Percentiles rank a stretch among this genome's conserved stretches.
Evolutionary conservation across 1,140 invertebrate species (phyloP).

Genomic region (Argopecten irradians): DNA sequence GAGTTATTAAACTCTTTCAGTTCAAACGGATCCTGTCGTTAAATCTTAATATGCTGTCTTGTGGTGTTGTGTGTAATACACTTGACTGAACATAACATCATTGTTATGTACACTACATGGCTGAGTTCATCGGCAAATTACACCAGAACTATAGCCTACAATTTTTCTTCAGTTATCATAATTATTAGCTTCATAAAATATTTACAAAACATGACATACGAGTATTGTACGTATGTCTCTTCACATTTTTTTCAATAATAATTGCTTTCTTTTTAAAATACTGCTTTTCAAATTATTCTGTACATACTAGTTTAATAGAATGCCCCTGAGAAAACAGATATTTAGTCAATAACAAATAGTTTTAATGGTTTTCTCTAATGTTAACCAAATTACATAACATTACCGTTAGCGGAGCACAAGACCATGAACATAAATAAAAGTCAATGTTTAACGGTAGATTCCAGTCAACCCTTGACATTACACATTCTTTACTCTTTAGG

Average conservation of each 20-base stretch:
- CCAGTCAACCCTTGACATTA: neutral
- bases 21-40: slow-evolving; percentile 9
- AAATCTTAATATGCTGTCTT: neutral
- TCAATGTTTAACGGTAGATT: neutral
- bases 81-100: neutral
- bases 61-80: neutral
- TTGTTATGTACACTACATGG: neutral
- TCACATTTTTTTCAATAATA: neutral
- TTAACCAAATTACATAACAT: neutral
- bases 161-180: neutral
- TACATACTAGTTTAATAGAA: too few relatives aligned
- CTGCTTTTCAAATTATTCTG: neutral
- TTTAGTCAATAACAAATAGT: too few relatives aligned
- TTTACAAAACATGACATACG: neutral
- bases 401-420: neutral
- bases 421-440: neutral
- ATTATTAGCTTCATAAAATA: neutral
- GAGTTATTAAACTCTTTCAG: neutral
- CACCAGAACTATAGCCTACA: neutral
- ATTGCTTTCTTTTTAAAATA: neutral
- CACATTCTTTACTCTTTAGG: neutral
- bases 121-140: neutral
- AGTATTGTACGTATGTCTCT: neutral
- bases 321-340: too few relatives aligned
- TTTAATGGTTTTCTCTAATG: too few relatives aligned